Percentiles rank a stretch among this genome's conserved stretches.
Conservation (phyloP, 2,888 invertebrate genomes). For the Ennomos quercinarius region DNA sequence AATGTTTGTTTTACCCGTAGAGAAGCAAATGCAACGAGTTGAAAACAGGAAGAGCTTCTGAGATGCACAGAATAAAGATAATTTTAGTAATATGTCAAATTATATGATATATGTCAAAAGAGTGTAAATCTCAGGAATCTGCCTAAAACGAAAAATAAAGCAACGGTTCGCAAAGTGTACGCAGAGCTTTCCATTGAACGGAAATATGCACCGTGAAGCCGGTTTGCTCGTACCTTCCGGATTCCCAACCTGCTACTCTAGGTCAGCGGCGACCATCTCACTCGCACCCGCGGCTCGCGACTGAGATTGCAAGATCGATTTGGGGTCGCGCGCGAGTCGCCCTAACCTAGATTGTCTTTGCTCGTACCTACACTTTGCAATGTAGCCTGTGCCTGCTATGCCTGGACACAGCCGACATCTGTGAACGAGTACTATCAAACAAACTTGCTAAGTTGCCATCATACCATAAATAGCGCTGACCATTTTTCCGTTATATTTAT, state of each 20-base stretch:
- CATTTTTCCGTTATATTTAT: constrained; percentile 28
- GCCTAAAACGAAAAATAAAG: constrained; percentile 48
- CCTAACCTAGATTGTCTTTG: constrained; percentile 81
- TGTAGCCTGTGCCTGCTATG: constrained; percentile 45
- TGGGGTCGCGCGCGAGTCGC: constrained; percentile 75
- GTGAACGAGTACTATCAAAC: constrained; percentile 18
- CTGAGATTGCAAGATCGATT: constrained; percentile 72
- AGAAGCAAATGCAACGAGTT: background rate
- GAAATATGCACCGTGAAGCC: constrained; percentile 82
- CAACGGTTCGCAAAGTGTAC: constrained; percentile 62
- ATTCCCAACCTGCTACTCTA: constrained; percentile 84
- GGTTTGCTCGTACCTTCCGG: constrained; percentile 82
- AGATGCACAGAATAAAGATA: constrained; percentile 19
- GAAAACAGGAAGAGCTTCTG: constrained; percentile 7
- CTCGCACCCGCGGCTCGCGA: constrained; percentile 62
- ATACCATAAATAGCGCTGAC: constrained; percentile 17
- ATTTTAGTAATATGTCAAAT: constrained; percentile 19
- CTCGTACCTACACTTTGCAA: constrained; percentile 67
- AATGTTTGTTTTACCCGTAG: background rate
- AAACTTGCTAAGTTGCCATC: constrained; percentile 13
- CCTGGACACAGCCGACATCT: constrained; percentile 28
- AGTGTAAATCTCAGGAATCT: constrained; percentile 36
- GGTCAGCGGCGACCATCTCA: constrained; percentile 72
- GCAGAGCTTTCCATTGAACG: constrained; percentile 82
- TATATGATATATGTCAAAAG: constrained; percentile 41